A percentile compares a stretch with the other conserved stretches of the same genome.
Conservation (phyloP, 1,140 invertebrate species). For the Manduca sexta region DNA sequence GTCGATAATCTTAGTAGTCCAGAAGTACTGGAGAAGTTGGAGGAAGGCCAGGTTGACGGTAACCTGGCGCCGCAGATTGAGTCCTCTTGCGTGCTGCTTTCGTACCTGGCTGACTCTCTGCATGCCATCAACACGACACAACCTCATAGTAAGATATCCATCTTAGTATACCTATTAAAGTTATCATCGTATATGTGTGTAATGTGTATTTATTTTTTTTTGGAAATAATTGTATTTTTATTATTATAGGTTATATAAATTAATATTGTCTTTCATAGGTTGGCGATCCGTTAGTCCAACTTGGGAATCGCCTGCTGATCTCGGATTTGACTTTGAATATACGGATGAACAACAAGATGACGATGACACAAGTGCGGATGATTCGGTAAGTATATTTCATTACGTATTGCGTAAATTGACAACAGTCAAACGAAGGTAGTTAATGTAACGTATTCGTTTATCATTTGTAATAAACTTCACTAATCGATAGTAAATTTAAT, state of each 20-base stretch:
- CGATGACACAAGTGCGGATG: constrained; percentile 92
- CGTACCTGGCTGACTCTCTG: constrained; percentile 82
- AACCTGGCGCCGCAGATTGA: constrained; percentile 77
- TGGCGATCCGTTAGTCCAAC: constrained; percentile 80
- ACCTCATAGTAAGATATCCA: constrained; percentile 42
- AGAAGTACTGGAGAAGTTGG: constrained; percentile 64
- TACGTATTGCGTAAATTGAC: neutral
- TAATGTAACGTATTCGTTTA: too few relatives aligned
- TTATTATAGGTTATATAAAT: too few relatives aligned
- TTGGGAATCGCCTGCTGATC: constrained; percentile 85
- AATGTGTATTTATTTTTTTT: neutral
- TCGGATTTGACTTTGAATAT: constrained; percentile 87
- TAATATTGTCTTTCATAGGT: constrained; percentile 43
- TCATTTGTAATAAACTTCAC: too few relatives aligned
- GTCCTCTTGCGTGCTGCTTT: constrained; percentile 84
- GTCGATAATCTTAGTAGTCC: constrained; percentile 67
- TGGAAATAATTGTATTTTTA: too few relatives aligned
- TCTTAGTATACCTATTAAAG: too few relatives aligned
- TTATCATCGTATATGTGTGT: constrained; percentile 2
- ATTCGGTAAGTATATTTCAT: constrained; percentile 84
- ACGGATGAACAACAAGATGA: constrained; percentile 90
- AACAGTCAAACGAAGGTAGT: neutral
- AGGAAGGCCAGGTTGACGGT: constrained; percentile 70
- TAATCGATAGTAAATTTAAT: too few relatives aligned
- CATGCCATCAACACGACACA: constrained; percentile 73